Conservation (phyloP, 2,888 invertebrate genomes). For the Latrodectus hesperus region DNA sequence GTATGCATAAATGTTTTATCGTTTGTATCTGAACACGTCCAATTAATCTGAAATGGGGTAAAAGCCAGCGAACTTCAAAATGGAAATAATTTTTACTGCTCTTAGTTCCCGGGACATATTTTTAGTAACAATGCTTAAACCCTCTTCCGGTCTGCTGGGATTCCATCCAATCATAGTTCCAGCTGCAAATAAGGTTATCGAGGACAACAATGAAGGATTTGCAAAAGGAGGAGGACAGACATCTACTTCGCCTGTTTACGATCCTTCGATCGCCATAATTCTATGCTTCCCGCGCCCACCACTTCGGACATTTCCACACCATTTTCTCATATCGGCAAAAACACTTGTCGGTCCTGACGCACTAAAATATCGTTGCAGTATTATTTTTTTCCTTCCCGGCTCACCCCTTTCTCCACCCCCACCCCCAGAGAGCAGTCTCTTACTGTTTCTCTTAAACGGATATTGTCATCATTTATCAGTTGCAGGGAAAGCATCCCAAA, state of each 20-base stretch:
- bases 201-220: constrained; percentile 29
- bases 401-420: constrained; percentile 3
- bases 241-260: constrained; percentile 34
- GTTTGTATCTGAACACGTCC: too few species aligned
- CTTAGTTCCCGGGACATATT: background rate
- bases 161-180: constrained; percentile 4
- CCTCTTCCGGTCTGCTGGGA: background rate
- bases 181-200: constrained; percentile 30
- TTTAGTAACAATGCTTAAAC: background rate
- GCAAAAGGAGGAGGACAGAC: background rate
- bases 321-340: constrained; percentile 54
- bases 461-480: constrained; percentile 49
- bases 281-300: constrained; percentile 10
- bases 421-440: background rate
- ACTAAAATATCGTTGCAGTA: constrained; percentile 24
- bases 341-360: constrained; percentile 38
- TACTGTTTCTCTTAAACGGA: constrained; percentile 38
- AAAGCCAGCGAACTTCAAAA: background rate
- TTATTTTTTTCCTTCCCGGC: background rate
- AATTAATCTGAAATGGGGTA: too few species aligned
- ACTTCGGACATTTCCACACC: constrained; percentile 33
- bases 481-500: background rate
- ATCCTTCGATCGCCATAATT: constrained; percentile 39
- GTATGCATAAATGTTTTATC: too few species aligned
- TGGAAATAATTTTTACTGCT: background rate